These are phyloP conservation scores for Pachydiplax longipennis DNA, from an alignment of 2,888 invertebrate species.

Conservation along the genomic window DNA sequence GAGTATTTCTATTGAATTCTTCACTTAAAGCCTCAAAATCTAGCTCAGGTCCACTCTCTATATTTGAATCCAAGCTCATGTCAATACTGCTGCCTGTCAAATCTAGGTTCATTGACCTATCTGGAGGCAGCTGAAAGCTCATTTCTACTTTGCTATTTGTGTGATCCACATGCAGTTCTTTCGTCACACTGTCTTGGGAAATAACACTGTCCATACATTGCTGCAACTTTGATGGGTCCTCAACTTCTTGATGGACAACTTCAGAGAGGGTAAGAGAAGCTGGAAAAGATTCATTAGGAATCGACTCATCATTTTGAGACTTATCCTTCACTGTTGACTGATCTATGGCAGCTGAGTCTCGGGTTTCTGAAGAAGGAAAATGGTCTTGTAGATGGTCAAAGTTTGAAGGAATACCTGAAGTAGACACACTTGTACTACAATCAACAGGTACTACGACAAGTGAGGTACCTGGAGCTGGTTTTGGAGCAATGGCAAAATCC, in stretches of 20 bases:
- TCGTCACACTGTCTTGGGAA: neutral
- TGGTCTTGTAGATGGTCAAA: constrained; percentile 23
- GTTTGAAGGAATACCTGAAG: constrained; percentile 7
- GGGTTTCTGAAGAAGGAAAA: neutral
- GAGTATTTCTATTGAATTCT: constrained; percentile 57
- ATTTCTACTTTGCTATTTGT: constrained; percentile 19
- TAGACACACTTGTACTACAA: neutral
- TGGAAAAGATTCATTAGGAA: constrained; percentile 14
- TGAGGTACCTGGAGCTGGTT: constrained; percentile 11
- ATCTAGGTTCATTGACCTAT: constrained; percentile 40
- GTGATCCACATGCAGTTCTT: constrained; percentile 28
- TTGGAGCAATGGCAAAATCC: constrained; percentile 22
- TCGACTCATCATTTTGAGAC: neutral
- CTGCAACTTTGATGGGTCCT: constrained; percentile 29
- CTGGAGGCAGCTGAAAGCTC: constrained; percentile 35
- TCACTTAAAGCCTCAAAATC: constrained; percentile 58
- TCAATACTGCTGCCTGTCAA: constrained; percentile 45
- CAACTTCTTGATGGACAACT: constrained; percentile 11
- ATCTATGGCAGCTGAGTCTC: neutral
- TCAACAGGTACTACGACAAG: neutral
- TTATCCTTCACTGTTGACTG: neutral
- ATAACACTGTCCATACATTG: constrained; percentile 31
- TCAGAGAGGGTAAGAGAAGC: neutral
- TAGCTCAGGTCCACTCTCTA: constrained; percentile 55
- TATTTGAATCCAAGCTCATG: constrained; percentile 46